phyloP scores from a whole-genome alignment of 2,888 invertebrate species.

The Acanthopleura granulata region DNA sequence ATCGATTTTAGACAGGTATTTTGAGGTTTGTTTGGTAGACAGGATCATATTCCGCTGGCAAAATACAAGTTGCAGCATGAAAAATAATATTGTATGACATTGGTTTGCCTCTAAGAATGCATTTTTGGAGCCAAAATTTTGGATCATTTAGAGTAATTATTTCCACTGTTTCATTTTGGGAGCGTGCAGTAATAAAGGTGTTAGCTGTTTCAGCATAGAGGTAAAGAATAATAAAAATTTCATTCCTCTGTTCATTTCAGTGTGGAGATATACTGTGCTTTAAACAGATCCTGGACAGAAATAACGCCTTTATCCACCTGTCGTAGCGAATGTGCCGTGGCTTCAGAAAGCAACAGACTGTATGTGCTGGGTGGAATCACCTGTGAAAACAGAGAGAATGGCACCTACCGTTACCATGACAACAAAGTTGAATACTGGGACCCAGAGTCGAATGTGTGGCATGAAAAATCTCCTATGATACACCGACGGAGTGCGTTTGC shows the following conservation, averaged over 20 bases:
- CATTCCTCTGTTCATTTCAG: not conserved
- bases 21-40: too few relatives aligned
- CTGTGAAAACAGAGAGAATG: slow-evolving; percentile 3
- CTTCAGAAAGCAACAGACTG: not conserved
- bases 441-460: not conserved
- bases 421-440: slow-evolving; percentile 11
- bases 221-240: too few relatives aligned
- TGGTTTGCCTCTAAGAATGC: too few relatives aligned
- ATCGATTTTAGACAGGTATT: too few relatives aligned
- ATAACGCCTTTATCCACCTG: slow-evolving; percentile 2
- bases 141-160: too few relatives aligned
- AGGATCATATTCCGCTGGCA: too few relatives aligned
- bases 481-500: slow-evolving; percentile 9
- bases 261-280: not conserved
- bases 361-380: slow-evolving; percentile 9
- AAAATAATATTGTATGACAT: too few relatives aligned
- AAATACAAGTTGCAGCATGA: too few relatives aligned
- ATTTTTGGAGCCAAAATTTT: too few relatives aligned
- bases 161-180: too few relatives aligned
- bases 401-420: slow-evolving; percentile 14
- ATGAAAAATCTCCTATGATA: slow-evolving; percentile 5
- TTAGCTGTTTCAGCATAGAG: too few relatives aligned
- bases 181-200: too few relatives aligned
- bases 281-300: not conserved
- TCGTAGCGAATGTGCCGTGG: not conserved